Evolutionary conservation across 1,140 invertebrate species (phyloP).

Genomic region (Apolygus lucorum): DNA sequence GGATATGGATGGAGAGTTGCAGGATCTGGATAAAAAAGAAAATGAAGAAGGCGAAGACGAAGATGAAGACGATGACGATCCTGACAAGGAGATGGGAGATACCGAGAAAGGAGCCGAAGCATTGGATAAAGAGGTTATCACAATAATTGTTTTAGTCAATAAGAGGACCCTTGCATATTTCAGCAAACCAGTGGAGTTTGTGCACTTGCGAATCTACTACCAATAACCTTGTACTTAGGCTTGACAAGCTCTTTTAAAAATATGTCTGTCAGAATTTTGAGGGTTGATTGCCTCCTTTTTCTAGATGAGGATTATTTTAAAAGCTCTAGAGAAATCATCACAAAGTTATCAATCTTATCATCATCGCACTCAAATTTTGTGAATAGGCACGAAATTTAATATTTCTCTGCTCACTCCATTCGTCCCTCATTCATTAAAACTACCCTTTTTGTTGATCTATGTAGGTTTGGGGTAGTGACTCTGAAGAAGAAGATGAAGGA

Average conservation of each 20-base stretch:
- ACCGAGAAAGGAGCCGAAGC: slow-evolving; percentile 73
- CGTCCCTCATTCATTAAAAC: neutral
- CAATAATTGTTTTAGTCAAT: no score
- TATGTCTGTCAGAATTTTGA: no score
- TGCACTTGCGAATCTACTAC: no score
- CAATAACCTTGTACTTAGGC: no score
- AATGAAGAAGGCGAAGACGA: slow-evolving; percentile 56
- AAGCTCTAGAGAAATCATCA: no score
- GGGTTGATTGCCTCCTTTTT: no score
- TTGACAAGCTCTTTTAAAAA: no score
- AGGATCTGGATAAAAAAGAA: slow-evolving; percentile 66
- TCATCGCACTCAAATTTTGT: neutral
- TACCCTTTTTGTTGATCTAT: neutral
- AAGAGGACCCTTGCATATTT: no score
- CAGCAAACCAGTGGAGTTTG: no score
- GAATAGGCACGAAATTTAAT: neutral
- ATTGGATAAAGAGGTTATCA: slow-evolving; percentile 46
- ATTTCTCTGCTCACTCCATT: neutral
- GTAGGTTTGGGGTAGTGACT: slow-evolving; percentile 72
- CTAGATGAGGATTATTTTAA: no score
- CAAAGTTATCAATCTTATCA: slow-evolving; percentile 7
- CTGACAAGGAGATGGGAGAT: slow-evolving; percentile 94
- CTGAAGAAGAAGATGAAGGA: slow-evolving; percentile 56
- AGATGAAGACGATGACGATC: slow-evolving; percentile 56
- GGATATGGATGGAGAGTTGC: slow-evolving; percentile 76